These are phyloP conservation scores for Tenthredo mesomela DNA, from an alignment of 2,888 invertebrate species.

Conservation along the genomic window DNA sequence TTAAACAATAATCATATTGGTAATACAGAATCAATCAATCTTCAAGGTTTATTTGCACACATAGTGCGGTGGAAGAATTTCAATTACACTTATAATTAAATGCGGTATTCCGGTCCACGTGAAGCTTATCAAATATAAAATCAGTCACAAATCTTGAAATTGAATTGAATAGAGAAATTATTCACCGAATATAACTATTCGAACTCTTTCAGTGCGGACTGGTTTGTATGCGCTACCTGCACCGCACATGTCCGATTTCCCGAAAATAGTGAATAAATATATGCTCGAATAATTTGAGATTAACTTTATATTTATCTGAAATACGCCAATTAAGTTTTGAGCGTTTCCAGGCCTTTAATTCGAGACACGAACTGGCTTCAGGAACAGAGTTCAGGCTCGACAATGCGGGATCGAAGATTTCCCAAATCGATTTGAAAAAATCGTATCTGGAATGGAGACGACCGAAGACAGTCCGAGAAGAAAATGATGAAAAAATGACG, in stretches of 20 bases:
- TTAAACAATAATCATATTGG: neutral
- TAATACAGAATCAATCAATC: neutral
- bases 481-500: neutral
- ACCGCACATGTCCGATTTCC: neutral
- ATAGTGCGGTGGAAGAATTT: neutral
- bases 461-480: neutral
- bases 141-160: neutral
- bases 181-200: neutral
- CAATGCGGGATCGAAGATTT: neutral
- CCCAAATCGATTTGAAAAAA: neutral
- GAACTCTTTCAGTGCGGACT: neutral
- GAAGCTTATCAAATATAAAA: neutral
- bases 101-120: neutral
- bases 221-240: neutral
- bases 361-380: neutral
- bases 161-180: neutral
- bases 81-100: neutral
- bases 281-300: neutral
- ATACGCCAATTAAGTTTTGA: constrained; percentile 15
- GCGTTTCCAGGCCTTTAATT: neutral
- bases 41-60: neutral
- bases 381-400: neutral
- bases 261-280: neutral
- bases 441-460: neutral
- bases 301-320: neutral